Evolutionary conservation across 1,140 invertebrate genomes (phyloP).

Genomic region (Mizuhopecten yessoensis): DNA sequence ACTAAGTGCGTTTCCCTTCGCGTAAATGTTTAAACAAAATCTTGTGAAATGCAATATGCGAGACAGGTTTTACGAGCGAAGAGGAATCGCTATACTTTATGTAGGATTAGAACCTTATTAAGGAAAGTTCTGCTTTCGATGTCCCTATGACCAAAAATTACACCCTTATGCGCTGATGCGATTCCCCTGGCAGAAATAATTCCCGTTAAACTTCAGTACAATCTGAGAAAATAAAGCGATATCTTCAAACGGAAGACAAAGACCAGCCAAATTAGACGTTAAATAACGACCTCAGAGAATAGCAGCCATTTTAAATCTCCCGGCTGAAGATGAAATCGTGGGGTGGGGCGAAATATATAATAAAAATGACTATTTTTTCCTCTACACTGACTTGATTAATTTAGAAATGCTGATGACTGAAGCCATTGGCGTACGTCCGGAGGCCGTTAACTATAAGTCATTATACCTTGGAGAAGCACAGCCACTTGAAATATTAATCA

Average conservation of each 20-base stretch:
- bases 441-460: slow-evolving; percentile 10
- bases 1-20: not conserved
- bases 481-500: slow-evolving; percentile 29
- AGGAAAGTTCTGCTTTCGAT: too few relatives aligned
- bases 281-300: not conserved
- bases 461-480: not conserved
- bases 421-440: not conserved
- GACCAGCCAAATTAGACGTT: too few relatives aligned
- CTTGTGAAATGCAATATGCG: not conserved
- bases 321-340: not conserved
- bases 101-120: too few relatives aligned
- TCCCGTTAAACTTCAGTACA: not conserved
- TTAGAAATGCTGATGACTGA: not conserved
- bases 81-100: too few relatives aligned
- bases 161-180: not conserved
- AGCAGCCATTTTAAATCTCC: not conserved
- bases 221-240: not conserved
- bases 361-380: not conserved
- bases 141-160: too few relatives aligned
- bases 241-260: not conserved
- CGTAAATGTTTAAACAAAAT: not conserved
- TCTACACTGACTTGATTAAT: not conserved
- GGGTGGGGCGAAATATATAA: not conserved
- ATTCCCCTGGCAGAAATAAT: slow-evolving; percentile 14
- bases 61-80: not conserved